Conservation (phyloP, 2,888 invertebrate genomes). For the Cabera pusaria region DNA sequence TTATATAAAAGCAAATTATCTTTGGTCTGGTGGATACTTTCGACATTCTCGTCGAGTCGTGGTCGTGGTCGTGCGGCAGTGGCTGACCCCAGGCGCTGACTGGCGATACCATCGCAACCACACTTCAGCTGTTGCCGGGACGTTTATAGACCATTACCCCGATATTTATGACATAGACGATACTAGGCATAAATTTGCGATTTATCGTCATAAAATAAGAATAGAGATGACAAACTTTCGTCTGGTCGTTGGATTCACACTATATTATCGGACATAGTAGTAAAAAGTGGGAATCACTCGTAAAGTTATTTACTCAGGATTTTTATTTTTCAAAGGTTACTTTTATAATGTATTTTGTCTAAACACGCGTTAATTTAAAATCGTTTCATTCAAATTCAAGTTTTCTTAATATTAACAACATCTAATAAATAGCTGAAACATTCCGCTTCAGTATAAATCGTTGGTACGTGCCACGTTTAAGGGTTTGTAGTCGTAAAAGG, state of each 20-base stretch:
- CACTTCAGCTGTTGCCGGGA: conserved; percentile 50
- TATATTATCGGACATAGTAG: no score
- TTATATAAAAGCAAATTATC: conserved; percentile 2
- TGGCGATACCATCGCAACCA: conserved; percentile 55
- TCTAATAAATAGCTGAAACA: no score
- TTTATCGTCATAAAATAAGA: conserved; percentile 26
- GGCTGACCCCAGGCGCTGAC: conserved; percentile 43
- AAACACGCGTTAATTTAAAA: no score
- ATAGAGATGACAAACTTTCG: conserved; percentile 12
- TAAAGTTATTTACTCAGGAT: no score
- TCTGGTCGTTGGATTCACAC: no score
- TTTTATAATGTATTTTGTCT: no score
- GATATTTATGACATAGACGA: conserved; percentile 50
- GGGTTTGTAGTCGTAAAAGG: conserved; percentile 20
- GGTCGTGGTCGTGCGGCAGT: conserved; percentile 45
- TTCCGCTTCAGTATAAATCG: conserved; percentile 5
- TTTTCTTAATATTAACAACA: no score
- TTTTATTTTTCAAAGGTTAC: no score
- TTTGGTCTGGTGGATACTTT: conserved; percentile 2
- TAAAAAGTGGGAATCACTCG: no score
- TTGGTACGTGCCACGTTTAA: conserved; percentile 9
- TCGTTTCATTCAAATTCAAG: no score
- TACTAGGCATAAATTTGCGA: conserved; percentile 40
- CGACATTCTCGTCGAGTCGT: conserved; percentile 2
- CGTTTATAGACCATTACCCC: conserved; percentile 60